Evolutionary conservation across 2,113 vertebrate genomes (phyloP).

Genomic region (Rallus limicola): DNA sequence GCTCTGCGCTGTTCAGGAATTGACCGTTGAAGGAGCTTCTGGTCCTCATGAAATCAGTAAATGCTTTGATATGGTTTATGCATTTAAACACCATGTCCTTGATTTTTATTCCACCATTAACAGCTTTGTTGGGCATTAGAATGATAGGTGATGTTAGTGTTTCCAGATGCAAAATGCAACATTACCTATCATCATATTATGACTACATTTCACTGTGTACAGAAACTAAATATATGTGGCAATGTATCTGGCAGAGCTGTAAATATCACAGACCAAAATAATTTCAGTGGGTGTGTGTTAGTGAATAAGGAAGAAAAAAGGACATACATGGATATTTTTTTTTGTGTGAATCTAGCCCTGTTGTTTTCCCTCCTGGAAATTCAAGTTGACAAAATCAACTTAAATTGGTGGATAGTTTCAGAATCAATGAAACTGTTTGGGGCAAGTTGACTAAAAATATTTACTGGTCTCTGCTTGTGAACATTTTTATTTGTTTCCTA

Average conservation of each 20-base stretch:
- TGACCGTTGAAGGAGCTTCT: not conserved
- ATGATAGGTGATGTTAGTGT: not conserved
- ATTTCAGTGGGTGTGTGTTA: constrained; percentile 16
- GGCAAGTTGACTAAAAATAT: not conserved
- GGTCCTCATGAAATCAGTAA: not conserved
- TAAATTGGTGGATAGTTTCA: not conserved
- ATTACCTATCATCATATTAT: not conserved
- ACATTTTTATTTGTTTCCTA: not conserved
- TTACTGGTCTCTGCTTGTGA: not conserved
- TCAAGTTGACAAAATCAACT: not conserved
- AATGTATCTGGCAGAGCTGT: constrained; percentile 6
- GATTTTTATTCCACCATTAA: not conserved
- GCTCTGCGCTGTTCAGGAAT: not conserved
- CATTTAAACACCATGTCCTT: not conserved
- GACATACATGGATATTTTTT: not conserved
- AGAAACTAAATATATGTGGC: not conserved
- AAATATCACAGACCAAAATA: constrained; percentile 50
- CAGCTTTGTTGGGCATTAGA: not conserved
- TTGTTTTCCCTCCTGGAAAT: not conserved
- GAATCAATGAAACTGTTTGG: not conserved
- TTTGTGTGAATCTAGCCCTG: not conserved
- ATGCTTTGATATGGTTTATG: not conserved
- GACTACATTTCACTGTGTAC: not conserved
- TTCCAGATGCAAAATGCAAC: not conserved
- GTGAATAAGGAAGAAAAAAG: not conserved